A percentile compares a stretch with the other conserved stretches of the same genome.
Conservation (phyloP, 2,113 vertebrate species). For the Melierax canorus region DNA sequence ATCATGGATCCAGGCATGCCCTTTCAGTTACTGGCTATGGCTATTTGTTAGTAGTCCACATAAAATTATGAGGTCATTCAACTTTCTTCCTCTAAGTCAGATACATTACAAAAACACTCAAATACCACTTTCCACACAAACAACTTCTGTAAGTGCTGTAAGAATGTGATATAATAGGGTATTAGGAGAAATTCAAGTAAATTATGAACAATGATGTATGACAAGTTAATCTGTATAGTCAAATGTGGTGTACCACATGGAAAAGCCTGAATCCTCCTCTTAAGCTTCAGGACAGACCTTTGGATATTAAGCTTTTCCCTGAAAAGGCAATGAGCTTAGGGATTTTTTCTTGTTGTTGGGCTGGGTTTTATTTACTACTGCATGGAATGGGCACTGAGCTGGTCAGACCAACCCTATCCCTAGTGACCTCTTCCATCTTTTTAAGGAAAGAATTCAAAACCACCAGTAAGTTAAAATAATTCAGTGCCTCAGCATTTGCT, state of each 20-base stretch:
- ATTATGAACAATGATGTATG: not conserved
- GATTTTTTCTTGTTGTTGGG: not conserved
- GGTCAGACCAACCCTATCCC: not conserved
- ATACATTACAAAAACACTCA: not conserved
- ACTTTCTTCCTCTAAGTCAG: not conserved
- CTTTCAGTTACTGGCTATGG: not conserved
- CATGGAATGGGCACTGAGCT: not conserved
- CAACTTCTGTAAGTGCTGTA: not conserved
- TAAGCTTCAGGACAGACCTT: not conserved
- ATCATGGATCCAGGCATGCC: not conserved
- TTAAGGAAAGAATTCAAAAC: not conserved
- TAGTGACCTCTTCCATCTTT: not conserved
- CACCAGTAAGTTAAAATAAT: not conserved
- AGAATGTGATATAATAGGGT: not conserved
- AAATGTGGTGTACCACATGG: not conserved
- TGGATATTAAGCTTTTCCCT: not conserved
- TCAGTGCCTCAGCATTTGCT: not conserved
- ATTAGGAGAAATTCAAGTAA: not conserved
- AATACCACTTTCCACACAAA: not conserved
- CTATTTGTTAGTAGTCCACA: not conserved
- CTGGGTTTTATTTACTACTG: not conserved
- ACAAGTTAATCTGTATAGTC: not conserved
- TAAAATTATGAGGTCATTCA: not conserved
- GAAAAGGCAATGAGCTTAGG: not conserved
- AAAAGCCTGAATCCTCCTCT: not conserved